Evolutionary conservation across 2,113 vertebrate species (phyloP).

Genomic region (Plecotus auritus): DNA sequence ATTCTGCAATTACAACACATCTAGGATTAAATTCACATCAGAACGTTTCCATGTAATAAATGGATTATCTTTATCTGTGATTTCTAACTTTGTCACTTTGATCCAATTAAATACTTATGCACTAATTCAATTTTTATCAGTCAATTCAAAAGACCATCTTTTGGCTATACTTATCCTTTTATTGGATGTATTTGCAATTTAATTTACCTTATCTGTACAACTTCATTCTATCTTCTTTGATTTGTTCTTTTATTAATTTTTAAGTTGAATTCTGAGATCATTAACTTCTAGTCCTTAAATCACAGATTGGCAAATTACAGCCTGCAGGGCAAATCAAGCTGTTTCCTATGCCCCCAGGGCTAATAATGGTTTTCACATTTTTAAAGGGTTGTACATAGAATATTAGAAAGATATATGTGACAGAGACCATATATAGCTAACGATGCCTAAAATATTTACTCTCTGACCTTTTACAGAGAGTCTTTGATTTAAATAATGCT

Average conservation of each 20-base stretch:
- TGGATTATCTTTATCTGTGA: neutral
- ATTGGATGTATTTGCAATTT: neutral
- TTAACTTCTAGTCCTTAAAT: neutral
- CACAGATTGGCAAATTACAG: neutral
- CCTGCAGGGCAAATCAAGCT: neutral
- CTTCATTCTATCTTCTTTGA: neutral
- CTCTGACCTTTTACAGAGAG: neutral
- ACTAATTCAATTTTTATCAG: neutral
- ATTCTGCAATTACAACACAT: neutral
- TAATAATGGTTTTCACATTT: neutral
- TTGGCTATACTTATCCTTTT: neutral
- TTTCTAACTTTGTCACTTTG: neutral
- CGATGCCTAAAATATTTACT: neutral
- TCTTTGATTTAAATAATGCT: neutral
- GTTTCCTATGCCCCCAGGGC: neutral
- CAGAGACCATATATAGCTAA: neutral
- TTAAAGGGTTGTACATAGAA: neutral
- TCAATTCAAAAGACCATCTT: neutral
- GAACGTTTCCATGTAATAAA: neutral
- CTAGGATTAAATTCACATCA: neutral
- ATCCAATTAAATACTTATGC: neutral
- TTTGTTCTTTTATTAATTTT: neutral
- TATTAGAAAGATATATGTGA: neutral
- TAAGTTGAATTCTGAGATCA: neutral
- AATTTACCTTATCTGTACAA: neutral